These are phyloP conservation scores for Hirundo rustica DNA, from an alignment of 2,797 vertebrate genomes.

Conservation along the genomic window DNA sequence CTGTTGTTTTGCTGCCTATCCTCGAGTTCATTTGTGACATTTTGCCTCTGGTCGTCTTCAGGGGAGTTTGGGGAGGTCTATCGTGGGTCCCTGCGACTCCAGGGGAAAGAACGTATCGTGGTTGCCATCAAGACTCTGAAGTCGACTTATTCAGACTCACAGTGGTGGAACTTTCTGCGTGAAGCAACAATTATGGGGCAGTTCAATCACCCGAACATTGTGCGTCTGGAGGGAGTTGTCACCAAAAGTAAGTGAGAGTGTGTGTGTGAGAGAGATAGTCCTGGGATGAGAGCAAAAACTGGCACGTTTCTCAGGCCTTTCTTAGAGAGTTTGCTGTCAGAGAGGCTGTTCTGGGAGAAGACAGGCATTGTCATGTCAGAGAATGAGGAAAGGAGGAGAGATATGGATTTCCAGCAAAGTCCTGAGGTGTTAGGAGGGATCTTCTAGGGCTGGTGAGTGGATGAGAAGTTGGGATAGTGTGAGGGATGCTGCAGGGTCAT, in stretches of 20 bases:
- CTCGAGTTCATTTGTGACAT: background rate
- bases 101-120: conserved; percentile 67
- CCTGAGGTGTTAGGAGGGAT: background rate
- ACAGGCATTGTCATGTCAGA: background rate
- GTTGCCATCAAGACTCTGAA: conserved; percentile 81
- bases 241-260: conserved; percentile 77
- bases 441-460: background rate
- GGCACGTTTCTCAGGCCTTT: background rate
- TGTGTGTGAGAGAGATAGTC: background rate
- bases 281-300: background rate
- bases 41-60: conserved; percentile 42
- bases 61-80: conserved; percentile 82
- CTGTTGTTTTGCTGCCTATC: background rate
- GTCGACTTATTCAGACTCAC: conserved; percentile 76
- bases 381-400: background rate
- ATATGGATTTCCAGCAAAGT: background rate
- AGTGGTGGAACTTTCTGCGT: conserved; percentile 93
- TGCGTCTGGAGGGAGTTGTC: conserved; percentile 77
- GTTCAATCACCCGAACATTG: conserved; percentile 89
- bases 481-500: background rate
- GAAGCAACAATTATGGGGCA: conserved; percentile 96
- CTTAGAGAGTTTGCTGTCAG: background rate
- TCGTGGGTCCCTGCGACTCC: conserved; percentile 71
- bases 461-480: background rate
- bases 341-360: background rate